phyloP scores from a whole-genome alignment of 2,888 invertebrate genomes.

The Pandemis cinnamomeana region DNA sequence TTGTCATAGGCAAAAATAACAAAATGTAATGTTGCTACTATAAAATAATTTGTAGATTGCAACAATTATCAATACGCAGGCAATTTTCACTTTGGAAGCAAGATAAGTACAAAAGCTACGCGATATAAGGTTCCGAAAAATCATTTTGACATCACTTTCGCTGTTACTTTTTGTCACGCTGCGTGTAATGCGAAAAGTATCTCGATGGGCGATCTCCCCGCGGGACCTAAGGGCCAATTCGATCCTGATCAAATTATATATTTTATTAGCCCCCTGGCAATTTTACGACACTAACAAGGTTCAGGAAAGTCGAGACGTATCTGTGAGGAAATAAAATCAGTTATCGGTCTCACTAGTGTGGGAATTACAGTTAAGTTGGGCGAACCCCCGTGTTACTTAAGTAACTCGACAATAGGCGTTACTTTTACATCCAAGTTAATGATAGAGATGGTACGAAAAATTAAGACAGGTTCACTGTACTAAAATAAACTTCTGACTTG shows the following conservation, averaged over 20 bases:
- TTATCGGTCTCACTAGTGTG: constrained; percentile 31
- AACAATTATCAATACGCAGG: too few species aligned
- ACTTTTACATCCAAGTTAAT: neutral
- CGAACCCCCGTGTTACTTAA: neutral
- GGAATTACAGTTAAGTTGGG: constrained; percentile 26
- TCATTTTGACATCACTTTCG: constrained; percentile 17
- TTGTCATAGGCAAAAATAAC: too few species aligned
- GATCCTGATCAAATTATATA: constrained; percentile 66
- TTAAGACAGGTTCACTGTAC: too few species aligned
- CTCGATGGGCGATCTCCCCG: constrained; percentile 33
- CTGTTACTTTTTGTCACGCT: constrained; percentile 21
- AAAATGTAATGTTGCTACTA: too few species aligned
- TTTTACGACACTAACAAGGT: constrained; percentile 57
- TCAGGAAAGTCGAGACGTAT: constrained; percentile 32
- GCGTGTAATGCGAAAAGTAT: constrained; percentile 36
- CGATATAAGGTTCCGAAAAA: neutral
- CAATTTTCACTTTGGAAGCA: neutral
- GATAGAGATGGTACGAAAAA: neutral
- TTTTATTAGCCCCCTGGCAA: constrained; percentile 61
- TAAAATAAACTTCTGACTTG: neutral
- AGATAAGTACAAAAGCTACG: neutral
- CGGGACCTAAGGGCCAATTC: constrained; percentile 50
- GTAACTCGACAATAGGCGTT: neutral
- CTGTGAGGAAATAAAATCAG: constrained; percentile 40
- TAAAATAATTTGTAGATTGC: too few species aligned